These are phyloP conservation scores for Heliconius hermathena DNA, from an alignment of 1,140 invertebrate genomes.

Conservation along the genomic window DNA sequence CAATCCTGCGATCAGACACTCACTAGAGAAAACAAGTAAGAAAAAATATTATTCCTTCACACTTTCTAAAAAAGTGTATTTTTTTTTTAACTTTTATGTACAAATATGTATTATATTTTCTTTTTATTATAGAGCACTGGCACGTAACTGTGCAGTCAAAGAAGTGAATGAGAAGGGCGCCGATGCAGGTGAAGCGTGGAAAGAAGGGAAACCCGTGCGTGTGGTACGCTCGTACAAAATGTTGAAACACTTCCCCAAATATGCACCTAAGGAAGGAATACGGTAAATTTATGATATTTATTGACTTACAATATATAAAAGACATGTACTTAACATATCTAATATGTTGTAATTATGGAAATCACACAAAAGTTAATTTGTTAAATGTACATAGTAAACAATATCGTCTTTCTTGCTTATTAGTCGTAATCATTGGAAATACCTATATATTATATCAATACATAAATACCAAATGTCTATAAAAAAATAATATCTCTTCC, in stretches of 20 bases:
- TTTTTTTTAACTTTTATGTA: background rate
- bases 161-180: slow-evolving; percentile 86
- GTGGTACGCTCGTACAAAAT: slow-evolving; percentile 91
- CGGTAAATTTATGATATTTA: slow-evolving; percentile 61
- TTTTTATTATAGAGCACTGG: slow-evolving; percentile 84
- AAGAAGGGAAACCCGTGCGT: slow-evolving; percentile 88
- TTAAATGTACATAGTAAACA: no score
- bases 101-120: background rate
- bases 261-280: slow-evolving; percentile 89
- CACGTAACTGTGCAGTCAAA: slow-evolving; percentile 88
- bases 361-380: no score
- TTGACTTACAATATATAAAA: no score
- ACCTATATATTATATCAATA: background rate
- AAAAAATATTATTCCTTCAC: background rate
- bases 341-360: no score
- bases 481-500: background rate
- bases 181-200: slow-evolving; percentile 87
- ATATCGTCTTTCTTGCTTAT: no score
- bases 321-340: no score
- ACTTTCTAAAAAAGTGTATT: background rate
- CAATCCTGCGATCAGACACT: slow-evolving; percentile 92
- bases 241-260: slow-evolving; percentile 87
- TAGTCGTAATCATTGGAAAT: no score
- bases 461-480: background rate
- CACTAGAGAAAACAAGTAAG: slow-evolving; percentile 89